phyloP scores from a whole-genome alignment of 2,113 vertebrate genomes.

The Tiliqua scincoides region DNA sequence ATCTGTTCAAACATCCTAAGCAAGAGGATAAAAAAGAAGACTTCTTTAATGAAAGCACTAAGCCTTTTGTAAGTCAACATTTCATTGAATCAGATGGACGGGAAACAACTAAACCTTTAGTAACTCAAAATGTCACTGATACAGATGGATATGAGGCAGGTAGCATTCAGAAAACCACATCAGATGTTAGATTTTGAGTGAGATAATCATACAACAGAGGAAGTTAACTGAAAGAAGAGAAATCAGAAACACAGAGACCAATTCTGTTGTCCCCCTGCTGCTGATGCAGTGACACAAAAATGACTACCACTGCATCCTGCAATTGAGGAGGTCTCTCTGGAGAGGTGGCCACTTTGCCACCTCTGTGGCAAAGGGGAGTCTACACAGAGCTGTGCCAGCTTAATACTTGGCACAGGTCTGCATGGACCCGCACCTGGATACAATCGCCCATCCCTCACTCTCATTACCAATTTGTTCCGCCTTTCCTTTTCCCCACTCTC shows the following conservation, averaged over 20 bases:
- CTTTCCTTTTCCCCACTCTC: too few relatives aligned
- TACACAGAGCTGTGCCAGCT: too few relatives aligned
- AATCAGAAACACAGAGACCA: constrained; percentile 25
- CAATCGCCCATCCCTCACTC: too few relatives aligned
- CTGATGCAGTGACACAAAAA: too few relatives aligned
- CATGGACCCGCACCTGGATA: too few relatives aligned
- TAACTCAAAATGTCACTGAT: constrained; percentile 59
- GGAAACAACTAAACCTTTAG: constrained; percentile 61
- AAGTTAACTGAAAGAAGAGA: constrained; percentile 15
- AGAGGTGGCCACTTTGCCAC: too few relatives aligned
- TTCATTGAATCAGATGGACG: constrained; percentile 65
- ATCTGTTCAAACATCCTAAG: constrained; percentile 78
- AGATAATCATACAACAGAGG: constrained; percentile 12
- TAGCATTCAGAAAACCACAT: constrained; percentile 44
- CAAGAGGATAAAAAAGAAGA: constrained; percentile 62
- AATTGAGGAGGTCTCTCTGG: constrained; percentile 36
- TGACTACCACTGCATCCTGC: not conserved
- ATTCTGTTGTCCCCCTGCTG: too few relatives aligned
- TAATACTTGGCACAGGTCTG: too few relatives aligned
- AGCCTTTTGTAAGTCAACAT: constrained; percentile 58
- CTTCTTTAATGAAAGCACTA: constrained; percentile 62
- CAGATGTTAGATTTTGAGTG: constrained; percentile 66
- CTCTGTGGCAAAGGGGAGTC: too few relatives aligned
- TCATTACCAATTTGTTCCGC: too few relatives aligned
- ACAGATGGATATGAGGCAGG: constrained; percentile 67